Evolutionary conservation across 2,113 vertebrate species (phyloP).

Genomic region (Eclectus roratus): DNA sequence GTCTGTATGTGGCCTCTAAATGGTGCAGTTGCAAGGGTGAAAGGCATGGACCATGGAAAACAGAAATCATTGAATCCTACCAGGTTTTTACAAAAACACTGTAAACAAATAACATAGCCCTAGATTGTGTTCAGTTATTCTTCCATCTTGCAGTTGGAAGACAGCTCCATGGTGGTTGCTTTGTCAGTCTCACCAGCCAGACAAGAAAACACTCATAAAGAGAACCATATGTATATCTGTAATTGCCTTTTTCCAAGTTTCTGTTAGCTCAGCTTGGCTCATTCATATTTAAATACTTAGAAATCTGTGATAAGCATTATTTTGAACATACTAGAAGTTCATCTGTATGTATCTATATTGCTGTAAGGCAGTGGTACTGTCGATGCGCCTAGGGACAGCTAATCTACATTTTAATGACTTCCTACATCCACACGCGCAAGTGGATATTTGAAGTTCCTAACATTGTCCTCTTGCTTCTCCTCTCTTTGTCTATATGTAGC

Average conservation of each 20-base stretch:
- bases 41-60: neutral
- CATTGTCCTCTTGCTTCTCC: neutral
- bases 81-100: neutral
- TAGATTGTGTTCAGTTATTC: neutral
- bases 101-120: neutral
- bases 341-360: neutral
- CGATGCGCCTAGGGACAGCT: neutral
- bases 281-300: neutral
- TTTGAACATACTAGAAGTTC: neutral
- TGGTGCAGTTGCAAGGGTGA: neutral
- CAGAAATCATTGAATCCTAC: neutral
- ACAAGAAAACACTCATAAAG: neutral
- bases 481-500: neutral
- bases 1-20: neutral
- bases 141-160: neutral
- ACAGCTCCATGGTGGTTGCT: neutral
- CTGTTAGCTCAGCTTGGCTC: neutral
- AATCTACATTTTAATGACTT: neutral
- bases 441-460: neutral
- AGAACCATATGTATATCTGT: neutral
- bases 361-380: neutral
- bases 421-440: rapidly evolving
- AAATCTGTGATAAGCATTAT: neutral
- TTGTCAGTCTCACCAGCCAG: neutral
- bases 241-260: neutral